Evolutionary conservation across 1,140 invertebrate species (phyloP).

Genomic region (Sitobion miscanthi): DNA sequence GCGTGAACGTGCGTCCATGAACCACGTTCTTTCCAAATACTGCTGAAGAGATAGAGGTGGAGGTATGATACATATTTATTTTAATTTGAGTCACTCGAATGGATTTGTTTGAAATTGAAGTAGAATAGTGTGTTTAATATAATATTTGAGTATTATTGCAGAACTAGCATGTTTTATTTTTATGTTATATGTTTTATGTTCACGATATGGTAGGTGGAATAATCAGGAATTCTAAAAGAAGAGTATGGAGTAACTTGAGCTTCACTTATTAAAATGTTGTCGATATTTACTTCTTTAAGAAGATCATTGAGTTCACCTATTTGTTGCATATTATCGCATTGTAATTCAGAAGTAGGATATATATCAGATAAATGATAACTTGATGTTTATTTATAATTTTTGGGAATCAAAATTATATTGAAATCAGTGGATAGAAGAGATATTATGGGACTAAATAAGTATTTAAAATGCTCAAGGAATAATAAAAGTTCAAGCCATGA

Average conservation of each 20-base stretch:
- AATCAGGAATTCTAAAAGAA: background rate
- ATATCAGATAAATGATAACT: background rate
- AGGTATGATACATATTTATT: background rate
- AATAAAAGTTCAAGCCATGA: background rate
- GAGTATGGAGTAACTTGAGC: background rate
- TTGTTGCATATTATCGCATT: background rate
- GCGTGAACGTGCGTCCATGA: no score
- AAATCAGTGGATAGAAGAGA: background rate
- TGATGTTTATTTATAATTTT: background rate
- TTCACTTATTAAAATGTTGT: background rate
- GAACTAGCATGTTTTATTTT: background rate
- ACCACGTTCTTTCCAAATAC: no score
- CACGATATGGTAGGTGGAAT: background rate
- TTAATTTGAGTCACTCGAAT: background rate
- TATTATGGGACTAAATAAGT: background rate
- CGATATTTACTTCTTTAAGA: background rate
- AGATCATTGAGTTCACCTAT: background rate
- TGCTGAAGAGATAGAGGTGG: background rate
- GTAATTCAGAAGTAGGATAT: background rate
- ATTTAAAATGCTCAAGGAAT: background rate
- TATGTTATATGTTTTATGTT: background rate
- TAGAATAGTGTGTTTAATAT: background rate
- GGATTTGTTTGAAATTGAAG: background rate
- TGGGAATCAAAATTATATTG: background rate
- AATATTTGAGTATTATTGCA: background rate